Percentiles rank a stretch among this genome's conserved stretches.
phyloP scores from a whole-genome alignment of 2,113 vertebrate species.

The Gulo gulo region DNA sequence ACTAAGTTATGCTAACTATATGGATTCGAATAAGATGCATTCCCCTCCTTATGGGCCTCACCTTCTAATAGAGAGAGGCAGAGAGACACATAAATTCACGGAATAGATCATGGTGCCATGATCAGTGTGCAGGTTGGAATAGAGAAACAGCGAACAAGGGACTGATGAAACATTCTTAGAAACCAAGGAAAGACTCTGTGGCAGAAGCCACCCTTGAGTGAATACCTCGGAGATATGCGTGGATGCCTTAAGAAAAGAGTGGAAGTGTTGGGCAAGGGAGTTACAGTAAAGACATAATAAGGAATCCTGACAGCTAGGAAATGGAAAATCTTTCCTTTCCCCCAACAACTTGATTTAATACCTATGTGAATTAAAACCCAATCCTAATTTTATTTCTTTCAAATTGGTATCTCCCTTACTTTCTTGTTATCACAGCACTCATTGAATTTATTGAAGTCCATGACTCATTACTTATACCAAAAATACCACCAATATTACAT shows the following conservation, averaged over 20 bases:
- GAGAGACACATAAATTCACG: not conserved
- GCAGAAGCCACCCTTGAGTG: not conserved
- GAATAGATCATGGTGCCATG: not conserved
- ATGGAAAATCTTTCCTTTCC: not conserved
- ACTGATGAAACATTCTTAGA: not conserved
- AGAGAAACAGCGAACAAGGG: not conserved
- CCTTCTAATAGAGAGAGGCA: not conserved
- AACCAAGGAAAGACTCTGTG: not conserved
- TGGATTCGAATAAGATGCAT: not conserved
- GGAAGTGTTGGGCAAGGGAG: too few relatives aligned
- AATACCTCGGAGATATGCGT: not conserved
- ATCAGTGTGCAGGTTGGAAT: not conserved
- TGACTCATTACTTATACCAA: not conserved
- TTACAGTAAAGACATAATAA: not conserved
- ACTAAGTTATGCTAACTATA: not conserved
- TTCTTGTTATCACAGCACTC: not conserved
- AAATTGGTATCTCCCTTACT: not conserved
- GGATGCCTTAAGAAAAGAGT: not conserved
- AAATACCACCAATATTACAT: not conserved
- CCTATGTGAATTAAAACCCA: not conserved
- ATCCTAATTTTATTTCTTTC: not conserved
- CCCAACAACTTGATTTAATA: not conserved
- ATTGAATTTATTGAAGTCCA: not conserved
- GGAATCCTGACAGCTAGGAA: not conserved
- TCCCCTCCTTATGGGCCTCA: not conserved